Percentiles rank a stretch among this genome's conserved stretches.
Evolutionary conservation across 2,797 vertebrate genomes (phyloP).

Genomic region (Percopsis omiscomaycus): DNA sequence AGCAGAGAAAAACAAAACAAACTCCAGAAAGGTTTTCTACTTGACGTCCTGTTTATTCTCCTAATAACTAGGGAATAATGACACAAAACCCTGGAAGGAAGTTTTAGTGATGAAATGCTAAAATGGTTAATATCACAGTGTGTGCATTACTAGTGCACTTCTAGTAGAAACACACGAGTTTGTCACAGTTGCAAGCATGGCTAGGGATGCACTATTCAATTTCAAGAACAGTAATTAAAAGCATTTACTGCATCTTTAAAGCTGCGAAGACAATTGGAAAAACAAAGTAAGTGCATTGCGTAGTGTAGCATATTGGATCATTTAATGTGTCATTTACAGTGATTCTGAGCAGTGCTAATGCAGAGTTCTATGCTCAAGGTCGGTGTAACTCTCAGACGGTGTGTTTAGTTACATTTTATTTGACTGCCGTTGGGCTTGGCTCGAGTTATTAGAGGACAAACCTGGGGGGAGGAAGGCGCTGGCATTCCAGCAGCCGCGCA

Average conservation of each 20-base stretch:
- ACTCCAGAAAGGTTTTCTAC: slow-evolving; percentile 22
- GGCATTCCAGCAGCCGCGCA: slow-evolving; percentile 49
- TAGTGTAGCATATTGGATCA: too few species aligned
- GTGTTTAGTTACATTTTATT: slow-evolving; percentile 31
- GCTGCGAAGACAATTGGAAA: not conserved
- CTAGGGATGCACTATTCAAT: not conserved
- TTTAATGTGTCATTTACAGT: not conserved
- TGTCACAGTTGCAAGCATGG: not conserved
- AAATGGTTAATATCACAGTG: not conserved
- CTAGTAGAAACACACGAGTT: not conserved
- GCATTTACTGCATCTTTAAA: not conserved
- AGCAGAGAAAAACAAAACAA: slow-evolving; percentile 29
- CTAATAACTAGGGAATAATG: too few species aligned
- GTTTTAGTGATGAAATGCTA: not conserved
- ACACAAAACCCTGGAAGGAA: too few species aligned
- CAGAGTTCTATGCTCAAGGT: not conserved
- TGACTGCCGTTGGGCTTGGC: slow-evolving; percentile 45
- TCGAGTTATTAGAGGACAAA: slow-evolving; percentile 33
- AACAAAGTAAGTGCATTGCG: not conserved
- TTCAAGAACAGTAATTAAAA: not conserved
- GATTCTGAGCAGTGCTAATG: not conserved
- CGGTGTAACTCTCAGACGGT: slow-evolving; percentile 15
- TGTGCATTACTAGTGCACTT: not conserved
- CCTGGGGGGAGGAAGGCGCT: slow-evolving; percentile 48
- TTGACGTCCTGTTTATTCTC: too few species aligned